These are phyloP conservation scores for Leptinotarsa rubiginosa DNA, from an alignment of 2,888 invertebrate genomes.

Conservation along the genomic window DNA sequence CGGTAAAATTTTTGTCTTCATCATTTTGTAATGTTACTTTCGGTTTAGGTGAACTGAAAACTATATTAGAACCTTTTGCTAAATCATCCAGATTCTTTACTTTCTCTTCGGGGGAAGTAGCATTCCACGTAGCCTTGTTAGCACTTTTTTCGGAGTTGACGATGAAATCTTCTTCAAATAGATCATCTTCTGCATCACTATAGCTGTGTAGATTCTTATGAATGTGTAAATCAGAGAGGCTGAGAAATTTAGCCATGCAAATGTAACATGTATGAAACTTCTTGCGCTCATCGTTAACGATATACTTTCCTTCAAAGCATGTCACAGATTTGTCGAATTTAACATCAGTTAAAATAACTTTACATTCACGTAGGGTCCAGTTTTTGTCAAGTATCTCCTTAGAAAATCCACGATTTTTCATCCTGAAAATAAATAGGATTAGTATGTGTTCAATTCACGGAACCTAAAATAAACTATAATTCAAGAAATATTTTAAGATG, in stretches of 20 bases:
- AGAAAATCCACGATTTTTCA: neutral
- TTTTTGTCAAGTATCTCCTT: slow-evolving; percentile 10
- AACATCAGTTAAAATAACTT: slow-evolving; percentile 33
- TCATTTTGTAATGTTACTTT: neutral
- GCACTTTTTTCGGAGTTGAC: neutral
- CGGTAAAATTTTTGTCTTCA: neutral
- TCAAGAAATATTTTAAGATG: too few relatives aligned
- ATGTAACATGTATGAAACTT: slow-evolving; percentile 41
- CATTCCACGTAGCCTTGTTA: neutral
- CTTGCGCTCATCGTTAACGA: slow-evolving; percentile 35
- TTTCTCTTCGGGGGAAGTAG: slow-evolving; percentile 26
- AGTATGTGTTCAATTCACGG: neutral
- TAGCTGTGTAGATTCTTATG: slow-evolving; percentile 37
- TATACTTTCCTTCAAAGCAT: slow-evolving; percentile 16
- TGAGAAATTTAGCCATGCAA: slow-evolving; percentile 42
- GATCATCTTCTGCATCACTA: slow-evolving; percentile 36
- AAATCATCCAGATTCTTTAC: slow-evolving; percentile 28
- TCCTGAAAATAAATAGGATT: slow-evolving; percentile 33
- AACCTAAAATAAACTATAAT: neutral
- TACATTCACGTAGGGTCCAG: slow-evolving; percentile 16
- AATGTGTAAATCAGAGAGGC: slow-evolving; percentile 24
- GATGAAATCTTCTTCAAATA: slow-evolving; percentile 35
- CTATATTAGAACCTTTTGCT: slow-evolving; percentile 8
- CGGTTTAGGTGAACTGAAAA: slow-evolving; percentile 11
- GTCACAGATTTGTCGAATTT: slow-evolving; percentile 29